A percentile compares a stretch with the other conserved stretches of the same genome.
Evolutionary conservation across 2,113 vertebrate genomes (phyloP).

Genomic region (Microtus montanus): DNA sequence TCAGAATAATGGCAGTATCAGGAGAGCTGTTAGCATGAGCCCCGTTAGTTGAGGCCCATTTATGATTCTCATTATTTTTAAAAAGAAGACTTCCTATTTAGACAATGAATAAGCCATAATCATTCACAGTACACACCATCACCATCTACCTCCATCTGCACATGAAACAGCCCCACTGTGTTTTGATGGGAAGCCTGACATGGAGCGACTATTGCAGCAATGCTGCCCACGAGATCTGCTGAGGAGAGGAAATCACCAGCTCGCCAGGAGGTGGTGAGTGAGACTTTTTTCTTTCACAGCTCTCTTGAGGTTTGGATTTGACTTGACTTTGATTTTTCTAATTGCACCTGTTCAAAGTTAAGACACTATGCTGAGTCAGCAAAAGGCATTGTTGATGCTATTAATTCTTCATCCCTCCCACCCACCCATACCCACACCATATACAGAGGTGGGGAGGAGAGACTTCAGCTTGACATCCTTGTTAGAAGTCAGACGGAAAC

Average conservation of each 20-base stretch:
- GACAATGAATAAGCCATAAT: background rate
- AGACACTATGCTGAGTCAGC: background rate
- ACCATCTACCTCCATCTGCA: background rate
- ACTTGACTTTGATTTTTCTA: background rate
- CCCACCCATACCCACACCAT: background rate
- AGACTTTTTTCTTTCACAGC: background rate
- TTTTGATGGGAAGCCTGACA: background rate
- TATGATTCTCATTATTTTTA: too few relatives aligned
- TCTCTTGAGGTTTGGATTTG: background rate
- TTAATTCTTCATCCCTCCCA: background rate
- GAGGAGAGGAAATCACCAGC: constrained; percentile 14
- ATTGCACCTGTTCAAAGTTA: constrained; percentile 42
- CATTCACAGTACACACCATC: constrained; percentile 16
- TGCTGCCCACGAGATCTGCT: background rate
- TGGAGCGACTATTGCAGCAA: background rate
- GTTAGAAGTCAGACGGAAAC: constrained; percentile 9
- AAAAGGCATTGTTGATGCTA: constrained; percentile 32
- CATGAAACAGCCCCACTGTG: background rate
- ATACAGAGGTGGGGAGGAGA: too few relatives aligned
- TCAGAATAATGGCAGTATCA: background rate
- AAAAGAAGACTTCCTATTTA: background rate
- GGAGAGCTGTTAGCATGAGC: background rate
- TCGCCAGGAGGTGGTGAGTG: background rate
- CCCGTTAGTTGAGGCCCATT: background rate
- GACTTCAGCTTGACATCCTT: background rate